Base-by-base conservation (phyloP, 1,140 invertebrate genomes). In the Vollenhovia emeryi region DNA sequence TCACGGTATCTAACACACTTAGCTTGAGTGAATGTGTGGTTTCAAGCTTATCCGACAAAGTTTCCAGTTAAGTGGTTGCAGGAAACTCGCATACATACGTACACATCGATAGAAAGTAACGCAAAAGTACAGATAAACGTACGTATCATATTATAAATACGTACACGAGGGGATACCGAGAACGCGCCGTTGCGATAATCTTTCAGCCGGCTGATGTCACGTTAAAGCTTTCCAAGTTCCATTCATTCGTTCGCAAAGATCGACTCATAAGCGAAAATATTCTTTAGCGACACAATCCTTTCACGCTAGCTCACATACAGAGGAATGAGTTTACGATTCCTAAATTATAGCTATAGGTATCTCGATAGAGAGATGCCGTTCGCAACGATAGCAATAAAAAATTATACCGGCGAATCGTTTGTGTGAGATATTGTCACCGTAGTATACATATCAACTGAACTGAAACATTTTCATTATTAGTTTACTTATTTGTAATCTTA, bases 51-150 rank as follows among this genome's bases (percentile, higher is more conserved):
- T 66, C 13, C n/a, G 40, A 78, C 21, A 78, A 62, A 62, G 43
- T 60, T 75, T 75, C 24, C 52, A 59, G 15, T 66, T 33, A 66
- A 64, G 9, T 64, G 57, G 18, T 24, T 27, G 13, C 18, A 24
- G 59, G 75, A 78, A 78, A 78, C 75, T 78, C n/a, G 66, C 66
- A 50, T 45, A 87, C 33, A 86, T 74, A 86, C 73, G 45, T 74
- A 87, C 33, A 87, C 73, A 86, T 60, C 13, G 36, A 86, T 73
- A 64, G 60, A 45, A 52, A 59, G 33, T 80, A 21, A 36, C 59
- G 15, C 48, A 52, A 66, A 69, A 45, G 24, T 57, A 75, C 57
- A 43, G 45, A 27, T 50, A 52, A 59, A 40, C 27, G 43, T 84
- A 24, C 83, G 1, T 87, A 43, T 43, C 50, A 33, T 78, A 69